These are phyloP conservation scores for Thymelicus lineola DNA, from an alignment of 2,888 invertebrate species.

Conservation along the genomic window DNA sequence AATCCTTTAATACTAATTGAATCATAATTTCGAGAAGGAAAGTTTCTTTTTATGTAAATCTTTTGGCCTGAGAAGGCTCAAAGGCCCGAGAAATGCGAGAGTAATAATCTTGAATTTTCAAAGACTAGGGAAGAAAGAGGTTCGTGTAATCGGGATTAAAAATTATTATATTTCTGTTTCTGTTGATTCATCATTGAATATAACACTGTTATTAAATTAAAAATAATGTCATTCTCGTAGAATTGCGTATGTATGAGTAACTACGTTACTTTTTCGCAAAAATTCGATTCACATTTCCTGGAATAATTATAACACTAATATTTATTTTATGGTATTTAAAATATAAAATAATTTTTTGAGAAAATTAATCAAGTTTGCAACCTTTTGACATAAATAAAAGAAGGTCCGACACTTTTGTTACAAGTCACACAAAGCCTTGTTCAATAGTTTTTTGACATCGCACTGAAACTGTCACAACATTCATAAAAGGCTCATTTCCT, in stretches of 20 bases:
- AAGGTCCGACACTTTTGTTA: no score
- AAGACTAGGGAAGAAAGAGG: conserved; percentile 62
- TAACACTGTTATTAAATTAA: conserved; percentile 1
- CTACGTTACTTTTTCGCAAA: no score
- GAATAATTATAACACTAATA: no score
- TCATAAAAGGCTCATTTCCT: conserved; percentile 16
- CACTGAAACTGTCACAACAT: conserved; percentile 9
- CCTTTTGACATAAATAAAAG: no score
- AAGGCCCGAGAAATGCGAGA: conserved; percentile 70
- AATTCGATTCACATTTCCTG: no score
- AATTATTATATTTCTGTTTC: conserved; percentile 60
- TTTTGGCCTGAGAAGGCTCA: conserved; percentile 70
- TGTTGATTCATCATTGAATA: conserved; percentile 15
- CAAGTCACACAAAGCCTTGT: not conserved
- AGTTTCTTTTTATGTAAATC: conserved; percentile 84
- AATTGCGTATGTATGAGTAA: no score
- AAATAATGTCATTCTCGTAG: not conserved
- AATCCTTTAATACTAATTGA: conserved; percentile 85
- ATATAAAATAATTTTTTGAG: no score
- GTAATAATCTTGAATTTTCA: conserved; percentile 74
- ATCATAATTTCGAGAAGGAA: conserved; percentile 82
- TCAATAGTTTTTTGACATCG: not conserved
- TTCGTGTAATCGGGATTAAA: conserved; percentile 67
- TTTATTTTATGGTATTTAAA: no score
- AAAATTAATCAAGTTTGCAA: no score